These are phyloP conservation scores for Andrena haemorrhoa DNA, from an alignment of 2,888 invertebrate genomes.

Conservation along the genomic window DNA sequence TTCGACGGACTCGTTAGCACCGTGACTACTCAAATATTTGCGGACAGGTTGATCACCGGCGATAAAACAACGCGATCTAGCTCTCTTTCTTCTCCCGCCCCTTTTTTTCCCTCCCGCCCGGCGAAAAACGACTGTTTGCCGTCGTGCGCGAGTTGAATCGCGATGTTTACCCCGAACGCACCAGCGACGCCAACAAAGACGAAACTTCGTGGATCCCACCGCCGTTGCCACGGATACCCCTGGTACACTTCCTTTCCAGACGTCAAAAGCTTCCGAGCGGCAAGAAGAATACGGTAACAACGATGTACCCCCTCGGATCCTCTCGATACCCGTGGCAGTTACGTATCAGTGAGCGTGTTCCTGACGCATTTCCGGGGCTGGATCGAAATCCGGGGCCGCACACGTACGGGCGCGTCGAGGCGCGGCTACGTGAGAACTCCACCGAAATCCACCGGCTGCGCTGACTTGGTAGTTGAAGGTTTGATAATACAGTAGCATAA, in stretches of 20 bases:
- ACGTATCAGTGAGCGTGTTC: constrained; percentile 56
- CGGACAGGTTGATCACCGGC: neutral
- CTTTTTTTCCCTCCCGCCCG: neutral
- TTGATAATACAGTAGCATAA: constrained; percentile 74
- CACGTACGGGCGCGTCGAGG: constrained; percentile 8
- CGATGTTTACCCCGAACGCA: neutral
- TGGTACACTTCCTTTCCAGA: neutral
- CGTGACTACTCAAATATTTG: constrained; percentile 44
- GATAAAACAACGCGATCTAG: constrained; percentile 24
- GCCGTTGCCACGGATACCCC: neutral
- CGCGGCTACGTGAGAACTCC: constrained; percentile 35
- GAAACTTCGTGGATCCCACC: neutral
- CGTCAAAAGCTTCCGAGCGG: constrained; percentile 10
- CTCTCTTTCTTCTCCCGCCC: neutral
- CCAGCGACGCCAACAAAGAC: constrained; percentile 7
- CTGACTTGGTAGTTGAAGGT: constrained; percentile 58
- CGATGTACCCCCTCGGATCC: constrained; percentile 32
- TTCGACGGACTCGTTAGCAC: constrained; percentile 48
- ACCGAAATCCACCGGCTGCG: constrained; percentile 56
- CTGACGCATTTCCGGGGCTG: constrained; percentile 66
- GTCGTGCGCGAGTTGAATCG: neutral
- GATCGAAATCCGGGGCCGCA: constrained; percentile 44
- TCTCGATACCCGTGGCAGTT: constrained; percentile 51
- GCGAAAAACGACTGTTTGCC: constrained; percentile 1
- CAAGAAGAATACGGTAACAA: constrained; percentile 9